Base-by-base conservation (phyloP, 2,113 vertebrate species). In the Melospiza georgiana region DNA sequence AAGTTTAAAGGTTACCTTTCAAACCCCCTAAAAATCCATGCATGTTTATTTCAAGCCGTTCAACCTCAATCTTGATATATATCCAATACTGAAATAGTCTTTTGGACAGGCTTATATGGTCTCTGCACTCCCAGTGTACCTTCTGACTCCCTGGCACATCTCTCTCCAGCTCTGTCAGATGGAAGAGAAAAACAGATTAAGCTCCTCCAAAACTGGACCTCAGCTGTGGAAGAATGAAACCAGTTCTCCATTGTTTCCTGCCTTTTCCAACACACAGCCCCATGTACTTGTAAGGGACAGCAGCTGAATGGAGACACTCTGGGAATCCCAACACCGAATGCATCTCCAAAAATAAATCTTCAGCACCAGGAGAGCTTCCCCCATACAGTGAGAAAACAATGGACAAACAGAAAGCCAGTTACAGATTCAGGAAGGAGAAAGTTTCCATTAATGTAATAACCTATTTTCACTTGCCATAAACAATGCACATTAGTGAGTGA, bases 371-470 rank as follows among this genome's bases (percentile, higher is more conserved):
- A 8, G 15, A 54, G 11, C 2, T 86, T 72, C 20, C 24, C 23
- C 15, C 2, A 1, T 14, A 15, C 0, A 0, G 22, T 41, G 51
- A 87, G 20, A 5, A 65, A 87, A 55, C 0, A 4, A 37, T 6
- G 21, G 23, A 33, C 25, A 48, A 61, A 80, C 17, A 69, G 7
- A 77, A 33, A 85, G n/a, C 9, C 16, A 39, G 18, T 43, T 80
- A 84, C 19, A 66, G 48, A 72, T 39, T 57, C 54, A 89, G 44
- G 24, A 93, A 80, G 28, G 12, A 31, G 25, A 86, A 62, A 58
- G 27, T 59, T 93, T 78, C 54, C 52, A 65, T 79, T 91, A 51
- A 43, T 86, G 15, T 11, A 90, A 59, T 18, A 77, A 91, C 21
- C 43, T 43, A 71, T 51, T 20, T 87, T 79, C 52, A 67, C 46